These are phyloP conservation scores for Bradypodion ventrale DNA, from an alignment of 2,797 vertebrate species.

Conservation along the genomic window DNA sequence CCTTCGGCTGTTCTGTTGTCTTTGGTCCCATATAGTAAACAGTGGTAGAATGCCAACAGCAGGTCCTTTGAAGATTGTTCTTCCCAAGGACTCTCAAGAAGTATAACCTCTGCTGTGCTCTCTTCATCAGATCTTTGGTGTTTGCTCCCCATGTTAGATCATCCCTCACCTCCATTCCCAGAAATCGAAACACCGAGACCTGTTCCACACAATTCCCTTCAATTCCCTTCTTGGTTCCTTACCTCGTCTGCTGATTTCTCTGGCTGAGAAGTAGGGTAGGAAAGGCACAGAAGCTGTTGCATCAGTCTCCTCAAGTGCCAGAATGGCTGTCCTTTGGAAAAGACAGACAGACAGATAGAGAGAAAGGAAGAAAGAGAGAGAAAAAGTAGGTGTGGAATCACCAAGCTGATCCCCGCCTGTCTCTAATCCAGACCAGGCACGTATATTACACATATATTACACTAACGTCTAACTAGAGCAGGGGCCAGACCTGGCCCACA, in stretches of 20 bases:
- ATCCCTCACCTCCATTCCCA: no score
- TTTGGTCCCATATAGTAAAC: no score
- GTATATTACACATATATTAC: not conserved
- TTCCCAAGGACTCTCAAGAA: no score
- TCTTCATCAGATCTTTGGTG: no score
- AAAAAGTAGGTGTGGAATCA: not conserved
- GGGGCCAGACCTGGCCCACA: no score
- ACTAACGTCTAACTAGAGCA: not conserved
- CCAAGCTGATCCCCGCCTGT: not conserved
- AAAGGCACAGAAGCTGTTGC: conserved; percentile 59
- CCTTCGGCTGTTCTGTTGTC: no score
- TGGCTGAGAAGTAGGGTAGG: conserved; percentile 26
- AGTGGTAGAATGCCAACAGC: no score
- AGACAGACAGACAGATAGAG: conserved; percentile 45
- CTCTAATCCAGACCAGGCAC: not conserved
- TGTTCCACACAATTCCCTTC: no score
- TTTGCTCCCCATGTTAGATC: no score
- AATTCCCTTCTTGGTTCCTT: conserved; percentile 31
- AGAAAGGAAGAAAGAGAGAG: conserved; percentile 26
- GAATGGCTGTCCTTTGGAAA: conserved; percentile 44
- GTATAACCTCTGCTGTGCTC: no score
- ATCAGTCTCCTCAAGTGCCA: conserved; percentile 61
- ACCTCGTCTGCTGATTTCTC: conserved; percentile 54
- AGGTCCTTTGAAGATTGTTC: no score
- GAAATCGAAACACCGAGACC: no score